These are phyloP conservation scores for Papilio dardanus DNA, from an alignment of 1,140 invertebrate species.

Conservation along the genomic window DNA sequence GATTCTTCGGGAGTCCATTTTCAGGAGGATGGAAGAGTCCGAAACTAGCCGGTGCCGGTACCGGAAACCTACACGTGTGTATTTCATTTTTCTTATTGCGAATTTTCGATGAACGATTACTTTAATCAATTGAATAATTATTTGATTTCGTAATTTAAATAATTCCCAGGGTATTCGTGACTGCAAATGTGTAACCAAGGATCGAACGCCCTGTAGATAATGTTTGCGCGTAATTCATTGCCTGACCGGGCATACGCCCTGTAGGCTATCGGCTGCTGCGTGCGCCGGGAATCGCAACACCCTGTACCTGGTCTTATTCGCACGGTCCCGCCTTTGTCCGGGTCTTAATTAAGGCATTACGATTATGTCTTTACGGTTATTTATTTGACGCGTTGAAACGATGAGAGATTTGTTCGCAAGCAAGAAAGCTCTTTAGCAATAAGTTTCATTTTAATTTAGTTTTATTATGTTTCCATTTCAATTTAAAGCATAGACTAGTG, in stretches of 20 bases:
- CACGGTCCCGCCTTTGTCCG: constrained; percentile 32
- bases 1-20: too few relatives aligned
- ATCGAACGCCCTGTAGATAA: constrained; percentile 67
- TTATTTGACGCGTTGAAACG: constrained; percentile 34
- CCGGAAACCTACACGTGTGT: too few relatives aligned
- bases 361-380: constrained; percentile 38
- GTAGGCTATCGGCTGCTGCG: constrained; percentile 34
- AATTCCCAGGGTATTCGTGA: constrained; percentile 55
- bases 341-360: constrained; percentile 36
- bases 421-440: neutral
- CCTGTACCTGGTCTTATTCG: constrained; percentile 29
- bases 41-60: too few relatives aligned
- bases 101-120: too few relatives aligned
- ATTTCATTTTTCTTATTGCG: too few relatives aligned
- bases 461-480: neutral
- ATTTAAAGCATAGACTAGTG: neutral
- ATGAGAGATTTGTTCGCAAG: constrained; percentile 29
- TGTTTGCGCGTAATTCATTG: constrained; percentile 72
- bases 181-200: constrained; percentile 62
- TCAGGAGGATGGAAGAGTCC: too few relatives aligned
- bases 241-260: constrained; percentile 43
- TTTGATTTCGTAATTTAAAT: constrained; percentile 36
- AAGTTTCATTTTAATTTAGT: neutral
- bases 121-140: neutral
- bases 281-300: constrained; percentile 25